These are phyloP conservation scores for Cryptocephalus moraei DNA, from an alignment of 2,888 invertebrate genomes.

Conservation along the genomic window DNA sequence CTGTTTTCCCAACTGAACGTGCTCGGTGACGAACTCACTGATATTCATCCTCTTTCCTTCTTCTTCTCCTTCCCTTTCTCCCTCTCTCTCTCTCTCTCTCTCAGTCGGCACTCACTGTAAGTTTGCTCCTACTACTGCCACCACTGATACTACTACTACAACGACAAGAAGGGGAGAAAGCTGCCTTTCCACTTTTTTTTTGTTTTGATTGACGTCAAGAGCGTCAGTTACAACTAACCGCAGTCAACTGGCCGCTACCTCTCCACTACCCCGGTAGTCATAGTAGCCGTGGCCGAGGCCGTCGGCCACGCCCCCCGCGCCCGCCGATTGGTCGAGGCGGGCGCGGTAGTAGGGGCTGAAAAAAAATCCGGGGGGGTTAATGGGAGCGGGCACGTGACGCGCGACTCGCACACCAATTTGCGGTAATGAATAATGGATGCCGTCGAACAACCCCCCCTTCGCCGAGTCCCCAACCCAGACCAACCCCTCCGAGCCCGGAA, in stretches of 20 bases:
- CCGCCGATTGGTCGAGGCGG: constrained; percentile 1
- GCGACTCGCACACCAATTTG: no score
- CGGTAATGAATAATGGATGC: no score
- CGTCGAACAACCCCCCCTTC: no score
- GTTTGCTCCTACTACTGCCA: no score
- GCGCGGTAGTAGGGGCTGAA: neutral
- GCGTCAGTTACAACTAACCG: constrained; percentile 3
- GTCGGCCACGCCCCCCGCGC: neutral
- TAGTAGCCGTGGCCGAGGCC: constrained; percentile 2
- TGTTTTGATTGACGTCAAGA: neutral
- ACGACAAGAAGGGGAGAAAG: no score
- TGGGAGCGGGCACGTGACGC: neutral
- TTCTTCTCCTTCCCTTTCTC: no score
- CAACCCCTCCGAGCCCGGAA: no score
- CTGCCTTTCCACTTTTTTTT: no score
- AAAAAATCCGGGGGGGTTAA: neutral
- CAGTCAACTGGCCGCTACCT: constrained; percentile 4
- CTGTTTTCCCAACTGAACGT: constrained; percentile 4
- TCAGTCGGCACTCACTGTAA: no score
- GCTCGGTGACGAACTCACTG: constrained; percentile 7
- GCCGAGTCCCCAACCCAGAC: no score
- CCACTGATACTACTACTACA: no score
- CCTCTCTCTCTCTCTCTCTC: no score
- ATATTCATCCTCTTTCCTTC: constrained; percentile 4
- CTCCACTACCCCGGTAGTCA: constrained; percentile 5